Conservation (phyloP, 2,797 vertebrate genomes). For the Tadarida brasiliensis region DNA sequence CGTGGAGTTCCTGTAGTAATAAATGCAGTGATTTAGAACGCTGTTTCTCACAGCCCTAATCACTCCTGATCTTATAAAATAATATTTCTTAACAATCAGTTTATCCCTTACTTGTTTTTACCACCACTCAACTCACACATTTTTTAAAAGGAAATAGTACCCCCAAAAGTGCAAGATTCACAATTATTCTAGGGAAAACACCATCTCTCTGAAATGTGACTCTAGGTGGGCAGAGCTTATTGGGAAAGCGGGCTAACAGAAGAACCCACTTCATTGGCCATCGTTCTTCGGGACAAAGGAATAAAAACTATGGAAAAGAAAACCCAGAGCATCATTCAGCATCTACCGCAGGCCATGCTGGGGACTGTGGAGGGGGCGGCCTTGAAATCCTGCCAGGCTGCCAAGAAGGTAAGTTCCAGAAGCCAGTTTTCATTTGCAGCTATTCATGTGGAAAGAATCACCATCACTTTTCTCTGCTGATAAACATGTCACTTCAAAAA, state of each 20-base stretch:
- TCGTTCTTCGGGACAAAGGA: not conserved
- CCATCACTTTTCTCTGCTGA: slow-evolving; percentile 35
- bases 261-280: not conserved
- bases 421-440: slow-evolving; percentile 71
- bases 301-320: not conserved
- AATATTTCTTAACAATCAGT: not conserved
- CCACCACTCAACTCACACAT: not conserved
- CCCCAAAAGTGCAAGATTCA: not conserved
- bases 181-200: not conserved
- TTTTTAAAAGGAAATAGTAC: not conserved
- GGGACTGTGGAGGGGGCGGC: not conserved
- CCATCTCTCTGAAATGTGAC: not conserved
- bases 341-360: not conserved
- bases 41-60: not conserved
- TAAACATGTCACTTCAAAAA: slow-evolving; percentile 78
- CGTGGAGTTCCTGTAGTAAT: not conserved
- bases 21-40: slow-evolving; percentile 9
- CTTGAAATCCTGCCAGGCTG: not conserved
- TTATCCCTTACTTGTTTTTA: not conserved
- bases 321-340: not conserved
- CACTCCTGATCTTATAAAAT: not conserved
- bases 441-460: slow-evolving; percentile 66
- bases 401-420: slow-evolving; percentile 44
- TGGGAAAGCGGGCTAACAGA: not conserved
- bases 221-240: not conserved